Conservation (phyloP, 2,888 invertebrate species). For the Ernsta delagoae region DNA sequence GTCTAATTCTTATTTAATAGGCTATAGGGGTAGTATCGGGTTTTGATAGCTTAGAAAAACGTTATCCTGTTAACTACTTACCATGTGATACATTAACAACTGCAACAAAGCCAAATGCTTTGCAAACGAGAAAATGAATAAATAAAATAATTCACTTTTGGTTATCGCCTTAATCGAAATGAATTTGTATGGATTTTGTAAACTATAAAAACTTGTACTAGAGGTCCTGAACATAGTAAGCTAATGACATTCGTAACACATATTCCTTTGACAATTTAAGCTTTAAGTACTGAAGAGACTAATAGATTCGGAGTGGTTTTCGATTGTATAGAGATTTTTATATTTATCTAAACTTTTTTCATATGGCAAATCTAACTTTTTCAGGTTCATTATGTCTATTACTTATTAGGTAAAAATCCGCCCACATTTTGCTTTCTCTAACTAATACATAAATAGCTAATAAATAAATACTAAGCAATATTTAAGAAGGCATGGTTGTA, state of each 20-base stretch:
- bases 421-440: slow-evolving; percentile 3
- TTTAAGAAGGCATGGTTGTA: background rate
- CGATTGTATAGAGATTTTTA: slow-evolving; percentile 55
- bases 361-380: slow-evolving; percentile 11
- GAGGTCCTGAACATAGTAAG: no score
- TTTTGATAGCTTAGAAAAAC: no score
- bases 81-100: no score
- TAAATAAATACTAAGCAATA: background rate
- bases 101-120: no score
- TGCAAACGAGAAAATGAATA: no score
- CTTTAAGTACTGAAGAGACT: slow-evolving; percentile 67
- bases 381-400: background rate
- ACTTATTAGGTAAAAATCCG: background rate
- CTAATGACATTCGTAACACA: background rate
- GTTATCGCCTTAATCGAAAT: no score
- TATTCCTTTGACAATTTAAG: slow-evolving; percentile 46
- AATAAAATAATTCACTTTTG: no score
- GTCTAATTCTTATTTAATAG: no score
- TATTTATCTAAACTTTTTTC: slow-evolving; percentile 30
- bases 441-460: background rate
- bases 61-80: no score
- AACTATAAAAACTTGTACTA: no score
- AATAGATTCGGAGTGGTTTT: slow-evolving; percentile 54
- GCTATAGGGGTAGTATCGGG: no score
- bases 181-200: no score